Evolutionary conservation across 1,140 invertebrate species (phyloP).

Genomic region (Whitmania pigra): DNA sequence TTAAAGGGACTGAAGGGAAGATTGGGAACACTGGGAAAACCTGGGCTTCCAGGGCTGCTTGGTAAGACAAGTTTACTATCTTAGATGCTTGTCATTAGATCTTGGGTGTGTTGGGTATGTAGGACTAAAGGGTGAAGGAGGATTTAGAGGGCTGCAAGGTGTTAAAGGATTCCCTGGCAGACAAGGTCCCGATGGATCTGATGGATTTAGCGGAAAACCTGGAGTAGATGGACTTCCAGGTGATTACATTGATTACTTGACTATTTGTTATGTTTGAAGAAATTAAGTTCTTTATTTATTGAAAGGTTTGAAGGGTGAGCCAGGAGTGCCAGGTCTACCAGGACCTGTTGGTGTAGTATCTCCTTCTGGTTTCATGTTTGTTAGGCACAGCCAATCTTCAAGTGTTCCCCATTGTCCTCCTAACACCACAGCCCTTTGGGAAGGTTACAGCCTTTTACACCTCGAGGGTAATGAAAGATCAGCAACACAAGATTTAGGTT

Average conservation of each 20-base stretch:
- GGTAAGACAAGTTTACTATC: neutral
- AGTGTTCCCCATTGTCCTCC: conserved; percentile 70
- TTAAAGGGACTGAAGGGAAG: neutral
- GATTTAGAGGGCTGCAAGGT: neutral
- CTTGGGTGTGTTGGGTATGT: neutral
- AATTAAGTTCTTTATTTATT: neutral
- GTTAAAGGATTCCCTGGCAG: neutral
- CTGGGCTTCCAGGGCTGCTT: neutral
- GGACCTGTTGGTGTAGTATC: conserved; percentile 7
- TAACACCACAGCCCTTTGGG: conserved; percentile 74
- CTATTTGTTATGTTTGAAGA: neutral
- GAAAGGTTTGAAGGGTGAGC: neutral
- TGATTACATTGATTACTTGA: neutral
- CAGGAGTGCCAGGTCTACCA: neutral
- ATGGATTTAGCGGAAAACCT: conserved; percentile 1
- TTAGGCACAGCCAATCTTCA: conserved; percentile 70
- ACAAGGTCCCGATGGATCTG: conserved; percentile 3
- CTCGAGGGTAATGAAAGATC: conserved; percentile 80
- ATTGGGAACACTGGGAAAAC: neutral
- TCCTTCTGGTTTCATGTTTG: conserved; percentile 23
- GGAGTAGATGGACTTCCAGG: conserved; percentile 1
- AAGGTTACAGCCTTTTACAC: conserved; percentile 86
- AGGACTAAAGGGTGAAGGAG: neutral
- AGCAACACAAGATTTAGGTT: conserved; percentile 85
- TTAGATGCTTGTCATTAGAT: neutral